Conservation (phyloP, 2,113 vertebrate genomes). For the Uropsilus gracilis region DNA sequence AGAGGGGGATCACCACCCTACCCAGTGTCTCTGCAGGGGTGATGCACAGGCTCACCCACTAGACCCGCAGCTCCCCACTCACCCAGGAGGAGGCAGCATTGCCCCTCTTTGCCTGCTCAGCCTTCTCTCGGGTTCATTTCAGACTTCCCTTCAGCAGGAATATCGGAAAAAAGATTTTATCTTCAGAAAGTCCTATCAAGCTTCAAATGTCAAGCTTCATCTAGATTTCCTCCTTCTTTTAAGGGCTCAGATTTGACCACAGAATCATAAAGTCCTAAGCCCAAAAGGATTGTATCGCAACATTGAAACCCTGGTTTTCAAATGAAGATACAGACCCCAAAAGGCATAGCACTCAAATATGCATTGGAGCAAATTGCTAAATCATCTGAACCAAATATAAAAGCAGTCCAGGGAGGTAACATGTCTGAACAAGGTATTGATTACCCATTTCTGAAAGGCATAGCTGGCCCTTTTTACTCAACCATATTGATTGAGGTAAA, state of each 20-base stretch:
- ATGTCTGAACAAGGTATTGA: not conserved
- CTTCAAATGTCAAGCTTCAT: slow-evolving; percentile 44
- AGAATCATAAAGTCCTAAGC: slow-evolving; percentile 15
- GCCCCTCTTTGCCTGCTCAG: not conserved
- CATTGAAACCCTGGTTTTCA: not conserved
- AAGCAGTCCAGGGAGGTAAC: not conserved
- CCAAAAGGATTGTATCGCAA: not conserved
- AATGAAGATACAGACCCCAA: not conserved
- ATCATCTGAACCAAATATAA: not conserved
- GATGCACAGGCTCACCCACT: accelerated
- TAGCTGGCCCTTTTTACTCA: not conserved
- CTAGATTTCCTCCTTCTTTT: not conserved
- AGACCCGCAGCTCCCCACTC: not conserved
- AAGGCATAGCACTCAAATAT: not conserved
- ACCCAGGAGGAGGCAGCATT: slow-evolving; percentile 60
- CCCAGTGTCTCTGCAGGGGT: not conserved
- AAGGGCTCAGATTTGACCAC: not conserved
- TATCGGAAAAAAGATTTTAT: not conserved
- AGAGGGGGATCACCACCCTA: not conserved
- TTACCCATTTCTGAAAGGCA: slow-evolving; percentile 35
- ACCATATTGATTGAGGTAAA: too few species aligned
- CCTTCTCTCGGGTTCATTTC: not conserved
- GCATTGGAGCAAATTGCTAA: not conserved
- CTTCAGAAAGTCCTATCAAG: not conserved
- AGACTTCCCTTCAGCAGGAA: not conserved